phyloP scores from a whole-genome alignment of 2,888 invertebrate genomes.

The Charanyca ferruginea region DNA sequence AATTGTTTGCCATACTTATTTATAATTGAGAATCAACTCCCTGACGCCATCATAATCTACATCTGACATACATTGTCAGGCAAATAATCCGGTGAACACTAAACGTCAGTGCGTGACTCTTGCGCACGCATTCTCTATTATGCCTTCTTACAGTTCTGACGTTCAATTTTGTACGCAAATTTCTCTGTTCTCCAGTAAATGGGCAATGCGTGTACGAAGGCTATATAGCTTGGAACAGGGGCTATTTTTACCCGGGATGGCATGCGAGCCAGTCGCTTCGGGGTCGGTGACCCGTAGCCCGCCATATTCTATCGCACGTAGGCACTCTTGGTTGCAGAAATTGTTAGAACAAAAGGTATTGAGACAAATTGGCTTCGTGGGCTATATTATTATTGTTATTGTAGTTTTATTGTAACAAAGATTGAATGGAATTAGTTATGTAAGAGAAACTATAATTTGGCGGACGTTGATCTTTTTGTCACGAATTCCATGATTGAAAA shows the following conservation, averaged over 20 bases:
- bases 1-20: constrained; percentile 22
- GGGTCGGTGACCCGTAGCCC: constrained; percentile 73
- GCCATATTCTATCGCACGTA: constrained; percentile 57
- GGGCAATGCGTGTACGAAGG: constrained; percentile 54
- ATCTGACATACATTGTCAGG: constrained; percentile 63
- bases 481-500: neutral
- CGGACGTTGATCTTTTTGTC: constrained; percentile 16
- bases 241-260: constrained; percentile 75
- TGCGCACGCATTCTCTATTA: constrained; percentile 64
- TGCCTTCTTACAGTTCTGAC: constrained; percentile 45
- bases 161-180: constrained; percentile 61
- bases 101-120: constrained; percentile 60
- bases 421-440: constrained; percentile 8
- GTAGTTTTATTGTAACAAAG: constrained; percentile 10
- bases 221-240: constrained; percentile 50
- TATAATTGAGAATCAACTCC: constrained; percentile 34
- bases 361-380: constrained; percentile 51
- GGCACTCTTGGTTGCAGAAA: constrained; percentile 35
- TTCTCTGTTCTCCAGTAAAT: constrained; percentile 57
- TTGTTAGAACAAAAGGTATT: constrained; percentile 55
- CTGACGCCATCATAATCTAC: constrained; percentile 51
- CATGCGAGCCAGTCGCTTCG: constrained; percentile 74
- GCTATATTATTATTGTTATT: constrained; percentile 31
- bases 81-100: constrained; percentile 56
- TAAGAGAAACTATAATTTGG: constrained; percentile 19